A percentile compares a stretch with the other conserved stretches of the same genome.
phyloP scores from a whole-genome alignment of 2,888 invertebrate genomes.

The Cordilura impudica region DNA sequence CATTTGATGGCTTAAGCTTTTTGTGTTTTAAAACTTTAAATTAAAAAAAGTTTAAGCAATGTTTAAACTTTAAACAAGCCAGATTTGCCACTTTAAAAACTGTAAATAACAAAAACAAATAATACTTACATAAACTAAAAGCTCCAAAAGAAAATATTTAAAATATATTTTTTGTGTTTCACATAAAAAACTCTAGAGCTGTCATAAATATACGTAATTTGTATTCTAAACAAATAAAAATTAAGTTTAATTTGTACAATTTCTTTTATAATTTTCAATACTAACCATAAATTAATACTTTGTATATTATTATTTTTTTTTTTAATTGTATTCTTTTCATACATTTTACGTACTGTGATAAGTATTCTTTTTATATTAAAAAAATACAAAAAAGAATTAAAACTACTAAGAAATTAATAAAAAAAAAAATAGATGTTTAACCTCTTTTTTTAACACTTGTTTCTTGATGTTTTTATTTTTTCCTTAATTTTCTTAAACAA shows the following conservation, averaged over 20 bases:
- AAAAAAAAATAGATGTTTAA: constrained; percentile 37
- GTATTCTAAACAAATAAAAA: neutral
- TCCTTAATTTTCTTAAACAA: neutral
- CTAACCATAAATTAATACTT: constrained; percentile 29
- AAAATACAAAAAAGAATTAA: constrained; percentile 14
- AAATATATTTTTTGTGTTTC: neutral
- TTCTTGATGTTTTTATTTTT: neutral
- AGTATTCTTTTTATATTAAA: constrained; percentile 36
- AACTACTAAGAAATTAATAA: constrained; percentile 55
- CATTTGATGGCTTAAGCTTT: no score
- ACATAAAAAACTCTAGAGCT: neutral
- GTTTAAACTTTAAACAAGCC: neutral
- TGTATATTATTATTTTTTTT: constrained; percentile 7
- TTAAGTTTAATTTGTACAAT: neutral
- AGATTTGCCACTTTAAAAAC: neutral
- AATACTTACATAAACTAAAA: neutral
- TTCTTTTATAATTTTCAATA: constrained; percentile 6
- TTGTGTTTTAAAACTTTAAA: no score
- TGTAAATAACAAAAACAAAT: constrained; percentile 68
- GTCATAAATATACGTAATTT: neutral
- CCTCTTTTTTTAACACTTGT: constrained; percentile 36
- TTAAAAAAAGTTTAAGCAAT: neutral
- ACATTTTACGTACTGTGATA: constrained; percentile 55
- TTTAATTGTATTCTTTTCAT: constrained; percentile 20
- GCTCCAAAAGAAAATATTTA: neutral